These are phyloP conservation scores for Leucophora obtusa DNA, from an alignment of 2,888 invertebrate species.

Conservation along the genomic window DNA sequence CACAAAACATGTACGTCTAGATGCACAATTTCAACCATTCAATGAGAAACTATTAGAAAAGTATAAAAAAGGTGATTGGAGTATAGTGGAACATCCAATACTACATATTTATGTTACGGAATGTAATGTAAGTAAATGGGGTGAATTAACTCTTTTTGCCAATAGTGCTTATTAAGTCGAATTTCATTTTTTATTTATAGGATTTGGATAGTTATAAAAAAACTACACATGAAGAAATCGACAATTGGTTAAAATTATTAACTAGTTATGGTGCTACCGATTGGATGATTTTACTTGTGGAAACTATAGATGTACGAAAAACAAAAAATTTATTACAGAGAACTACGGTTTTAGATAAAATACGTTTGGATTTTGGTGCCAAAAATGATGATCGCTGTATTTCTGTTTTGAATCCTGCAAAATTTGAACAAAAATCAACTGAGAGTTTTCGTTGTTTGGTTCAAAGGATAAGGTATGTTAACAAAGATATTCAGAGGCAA, in stretches of 20 bases:
- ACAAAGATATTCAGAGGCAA: too few relatives aligned
- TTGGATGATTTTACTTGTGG: slow-evolving; percentile 96
- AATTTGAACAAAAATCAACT: slow-evolving; percentile 91
- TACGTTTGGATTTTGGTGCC: slow-evolving; percentile 94
- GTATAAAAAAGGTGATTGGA: slow-evolving; percentile 86
- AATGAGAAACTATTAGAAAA: slow-evolving; percentile 83
- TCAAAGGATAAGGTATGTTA: slow-evolving; percentile 88
- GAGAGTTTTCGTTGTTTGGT: slow-evolving; percentile 94
- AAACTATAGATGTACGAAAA: slow-evolving; percentile 93
- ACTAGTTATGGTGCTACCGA: slow-evolving; percentile 87
- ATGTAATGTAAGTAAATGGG: slow-evolving; percentile 84
- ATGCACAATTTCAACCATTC: slow-evolving; percentile 89
- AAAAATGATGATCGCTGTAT: slow-evolving; percentile 93
- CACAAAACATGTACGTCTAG: slow-evolving; percentile 89
- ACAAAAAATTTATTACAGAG: slow-evolving; percentile 94
- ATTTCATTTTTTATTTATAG: slow-evolving; percentile 78
- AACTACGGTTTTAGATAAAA: slow-evolving; percentile 96
- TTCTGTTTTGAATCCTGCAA: slow-evolving; percentile 93
- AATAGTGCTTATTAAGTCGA: not conserved
- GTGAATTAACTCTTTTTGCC: not conserved
- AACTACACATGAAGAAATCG: slow-evolving; percentile 92
- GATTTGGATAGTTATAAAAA: slow-evolving; percentile 95
- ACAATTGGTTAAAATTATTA: slow-evolving; percentile 90
- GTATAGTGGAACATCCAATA: slow-evolving; percentile 91
- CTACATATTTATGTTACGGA: slow-evolving; percentile 97